Conservation (phyloP, 2,797 vertebrate genomes). For the Clamator glandarius region DNA sequence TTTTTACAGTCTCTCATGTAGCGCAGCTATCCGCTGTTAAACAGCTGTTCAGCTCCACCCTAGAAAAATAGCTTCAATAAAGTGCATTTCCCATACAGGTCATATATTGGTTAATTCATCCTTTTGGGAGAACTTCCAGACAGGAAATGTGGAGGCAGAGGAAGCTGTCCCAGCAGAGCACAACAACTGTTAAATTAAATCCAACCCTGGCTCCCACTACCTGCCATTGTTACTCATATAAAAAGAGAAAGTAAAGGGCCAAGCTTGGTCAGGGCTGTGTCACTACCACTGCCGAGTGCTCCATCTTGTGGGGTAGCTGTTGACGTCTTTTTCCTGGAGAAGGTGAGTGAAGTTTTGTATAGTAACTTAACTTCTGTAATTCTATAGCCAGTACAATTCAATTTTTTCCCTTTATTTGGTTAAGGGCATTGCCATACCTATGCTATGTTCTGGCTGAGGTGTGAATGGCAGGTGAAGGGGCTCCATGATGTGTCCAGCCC, state of each 20-base stretch:
- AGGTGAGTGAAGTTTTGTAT: background rate
- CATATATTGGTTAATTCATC: conserved; percentile 59
- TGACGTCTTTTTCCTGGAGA: background rate
- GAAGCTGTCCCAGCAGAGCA: conserved; percentile 43
- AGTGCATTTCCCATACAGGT: conserved; percentile 56
- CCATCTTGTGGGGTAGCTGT: background rate
- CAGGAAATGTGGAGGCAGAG: conserved; percentile 61
- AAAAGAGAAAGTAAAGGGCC: background rate
- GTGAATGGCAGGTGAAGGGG: background rate
- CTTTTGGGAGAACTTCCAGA: conserved; percentile 53
- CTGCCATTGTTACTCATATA: conserved; percentile 16
- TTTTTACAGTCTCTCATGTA: background rate
- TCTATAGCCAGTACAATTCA: background rate
- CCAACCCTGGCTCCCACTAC: conserved; percentile 14
- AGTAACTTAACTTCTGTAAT: background rate
- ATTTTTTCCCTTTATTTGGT: background rate
- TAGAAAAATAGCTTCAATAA: conserved; percentile 61
- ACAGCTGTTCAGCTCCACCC: conserved; percentile 58
- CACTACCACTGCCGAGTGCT: background rate
- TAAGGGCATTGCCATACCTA: background rate
- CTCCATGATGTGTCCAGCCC: background rate
- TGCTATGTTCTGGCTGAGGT: background rate
- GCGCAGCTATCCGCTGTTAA: conserved; percentile 17
- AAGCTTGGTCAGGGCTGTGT: accelerated
- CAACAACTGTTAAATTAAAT: conserved; percentile 26